Evolutionary conservation across 2,797 vertebrate species (phyloP).

Genomic region (Denticeps clupeoides): DNA sequence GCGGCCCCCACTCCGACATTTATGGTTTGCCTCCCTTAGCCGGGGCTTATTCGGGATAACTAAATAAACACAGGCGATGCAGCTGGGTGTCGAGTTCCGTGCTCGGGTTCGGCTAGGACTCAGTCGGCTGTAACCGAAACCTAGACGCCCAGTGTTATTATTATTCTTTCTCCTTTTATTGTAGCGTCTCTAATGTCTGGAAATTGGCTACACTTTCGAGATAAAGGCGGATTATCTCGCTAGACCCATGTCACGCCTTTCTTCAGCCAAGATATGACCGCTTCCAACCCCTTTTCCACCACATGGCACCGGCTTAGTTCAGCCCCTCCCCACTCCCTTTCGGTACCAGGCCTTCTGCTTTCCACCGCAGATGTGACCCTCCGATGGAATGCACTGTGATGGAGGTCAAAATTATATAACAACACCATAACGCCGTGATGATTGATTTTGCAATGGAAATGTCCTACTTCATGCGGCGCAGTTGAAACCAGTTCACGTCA

Average conservation of each 20-base stretch:
- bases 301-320: no score
- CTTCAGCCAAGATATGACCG: conserved; percentile 19
- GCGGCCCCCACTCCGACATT: conserved; percentile 21
- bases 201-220: conserved; percentile 27
- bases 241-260: conserved; percentile 14
- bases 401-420: no score
- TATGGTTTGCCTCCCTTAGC: conserved; percentile 24
- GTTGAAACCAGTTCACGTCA: no score
- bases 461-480: no score
- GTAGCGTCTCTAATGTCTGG: conserved; percentile 10
- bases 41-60: conserved; percentile 19
- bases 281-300: conserved; percentile 26
- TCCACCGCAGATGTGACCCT: no score
- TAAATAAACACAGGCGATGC: conserved; percentile 35
- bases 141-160: background rate
- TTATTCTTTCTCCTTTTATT: conserved; percentile 13
- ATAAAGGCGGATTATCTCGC: conserved; percentile 28
- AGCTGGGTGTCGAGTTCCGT: conserved; percentile 25
- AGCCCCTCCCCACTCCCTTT: no score
- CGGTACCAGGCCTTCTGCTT: no score
- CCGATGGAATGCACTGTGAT: no score
- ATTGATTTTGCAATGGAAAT: no score
- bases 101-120: conserved; percentile 24
- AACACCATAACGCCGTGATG: no score
- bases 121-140: conserved; percentile 29